phyloP scores from a whole-genome alignment of 2,888 invertebrate genomes.

The Lasioglossum malachurum region DNA sequence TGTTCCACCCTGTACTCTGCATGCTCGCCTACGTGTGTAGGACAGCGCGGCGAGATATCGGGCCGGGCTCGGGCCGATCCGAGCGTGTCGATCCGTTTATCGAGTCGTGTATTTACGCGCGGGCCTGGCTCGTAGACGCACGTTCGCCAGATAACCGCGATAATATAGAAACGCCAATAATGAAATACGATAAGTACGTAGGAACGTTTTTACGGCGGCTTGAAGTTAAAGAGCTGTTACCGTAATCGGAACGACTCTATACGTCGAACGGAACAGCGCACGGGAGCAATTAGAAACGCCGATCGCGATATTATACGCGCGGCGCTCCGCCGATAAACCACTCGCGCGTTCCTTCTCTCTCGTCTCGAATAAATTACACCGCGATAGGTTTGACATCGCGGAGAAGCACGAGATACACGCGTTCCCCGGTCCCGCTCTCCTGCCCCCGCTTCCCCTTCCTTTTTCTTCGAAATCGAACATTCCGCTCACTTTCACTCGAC shows the following conservation, averaged over 20 bases:
- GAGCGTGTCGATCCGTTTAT: slow-evolving; percentile 68
- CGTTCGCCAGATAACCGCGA: slow-evolving; percentile 58
- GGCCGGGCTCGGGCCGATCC: slow-evolving; percentile 4
- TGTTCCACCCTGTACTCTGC: too few relatives aligned
- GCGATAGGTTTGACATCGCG: slow-evolving; percentile 35
- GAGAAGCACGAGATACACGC: slow-evolving; percentile 33
- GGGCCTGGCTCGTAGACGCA: slow-evolving; percentile 56
- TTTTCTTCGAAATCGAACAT: slow-evolving; percentile 44
- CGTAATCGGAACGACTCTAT: slow-evolving; percentile 65
- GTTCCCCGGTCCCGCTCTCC: slow-evolving; percentile 11
- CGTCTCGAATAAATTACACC: slow-evolving; percentile 51
- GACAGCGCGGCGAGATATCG: slow-evolving; percentile 50
- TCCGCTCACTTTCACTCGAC: slow-evolving; percentile 39
- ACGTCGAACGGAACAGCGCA: slow-evolving; percentile 34
- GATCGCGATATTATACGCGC: slow-evolving; percentile 49
- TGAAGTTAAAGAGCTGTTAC: slow-evolving; percentile 54
- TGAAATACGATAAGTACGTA: slow-evolving; percentile 61
- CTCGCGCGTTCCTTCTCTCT: slow-evolving; percentile 22
- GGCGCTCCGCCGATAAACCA: slow-evolving; percentile 29
- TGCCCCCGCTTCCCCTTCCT: neutral
- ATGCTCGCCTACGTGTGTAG: neutral
- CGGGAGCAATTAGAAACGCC: slow-evolving; percentile 57
- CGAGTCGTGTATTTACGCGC: slow-evolving; percentile 66
- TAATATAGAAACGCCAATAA: slow-evolving; percentile 68
- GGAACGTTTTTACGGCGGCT: slow-evolving; percentile 40